These are phyloP conservation scores for Epinephelus malabaricus DNA, from an alignment of 2,797 vertebrate species.

Conservation along the genomic window DNA sequence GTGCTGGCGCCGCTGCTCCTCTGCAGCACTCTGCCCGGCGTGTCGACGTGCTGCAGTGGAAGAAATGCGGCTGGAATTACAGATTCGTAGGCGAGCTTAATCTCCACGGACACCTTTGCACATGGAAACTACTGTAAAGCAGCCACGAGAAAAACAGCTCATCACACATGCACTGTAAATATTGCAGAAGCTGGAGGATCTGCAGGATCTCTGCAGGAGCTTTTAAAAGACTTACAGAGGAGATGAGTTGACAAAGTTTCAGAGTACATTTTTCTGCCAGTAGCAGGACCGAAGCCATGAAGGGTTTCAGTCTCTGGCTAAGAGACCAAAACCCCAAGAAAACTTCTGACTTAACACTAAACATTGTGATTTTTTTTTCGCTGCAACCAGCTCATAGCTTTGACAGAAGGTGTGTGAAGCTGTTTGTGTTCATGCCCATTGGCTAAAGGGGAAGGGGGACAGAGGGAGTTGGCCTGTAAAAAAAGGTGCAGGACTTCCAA, in stretches of 20 bases:
- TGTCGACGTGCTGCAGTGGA: constrained; percentile 68
- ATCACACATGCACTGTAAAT: constrained; percentile 67
- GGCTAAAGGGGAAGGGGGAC: no score
- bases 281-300: neutral
- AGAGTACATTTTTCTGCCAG: constrained; percentile 13
- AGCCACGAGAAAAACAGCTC: constrained; percentile 71
- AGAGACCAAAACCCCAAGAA: neutral
- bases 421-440: no score
- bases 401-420: no score
- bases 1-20: constrained; percentile 71
- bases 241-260: constrained; percentile 41
- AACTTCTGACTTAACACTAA: neutral
- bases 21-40: constrained; percentile 63
- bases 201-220: constrained; percentile 32
- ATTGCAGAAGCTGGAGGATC: constrained; percentile 29
- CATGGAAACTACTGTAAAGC: constrained; percentile 76
- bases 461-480: no score
- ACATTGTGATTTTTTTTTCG: no score
- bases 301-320: neutral
- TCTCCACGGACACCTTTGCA: constrained; percentile 79
- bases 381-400: no score
- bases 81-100: constrained; percentile 62
- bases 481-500: no score
- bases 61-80: constrained; percentile 78
- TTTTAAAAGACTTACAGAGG: constrained; percentile 39